These are phyloP conservation scores for Brachyopa scutellaris DNA, from an alignment of 2,888 invertebrate genomes.

Conservation along the genomic window DNA sequence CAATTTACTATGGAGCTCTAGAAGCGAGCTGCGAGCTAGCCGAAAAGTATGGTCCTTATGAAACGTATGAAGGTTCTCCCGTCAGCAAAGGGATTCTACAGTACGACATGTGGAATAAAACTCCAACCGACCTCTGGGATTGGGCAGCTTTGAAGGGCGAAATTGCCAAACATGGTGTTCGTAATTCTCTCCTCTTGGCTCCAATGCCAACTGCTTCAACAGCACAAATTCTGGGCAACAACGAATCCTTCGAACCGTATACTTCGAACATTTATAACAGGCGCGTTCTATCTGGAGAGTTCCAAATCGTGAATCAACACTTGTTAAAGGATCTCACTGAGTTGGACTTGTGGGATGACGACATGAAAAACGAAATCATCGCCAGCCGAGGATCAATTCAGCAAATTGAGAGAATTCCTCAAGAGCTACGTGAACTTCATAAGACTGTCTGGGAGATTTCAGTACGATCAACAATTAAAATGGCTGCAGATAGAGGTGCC, in stretches of 20 bases:
- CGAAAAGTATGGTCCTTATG: slow-evolving; percentile 91
- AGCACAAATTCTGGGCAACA: slow-evolving; percentile 99
- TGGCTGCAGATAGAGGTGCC: slow-evolving; percentile 99
- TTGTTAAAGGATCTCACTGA: slow-evolving; percentile 96
- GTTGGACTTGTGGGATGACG: slow-evolving; percentile 94
- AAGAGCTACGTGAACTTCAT: slow-evolving; percentile 92
- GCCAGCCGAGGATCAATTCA: slow-evolving; percentile 96
- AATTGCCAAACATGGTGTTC: slow-evolving; percentile 93
- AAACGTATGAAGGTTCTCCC: slow-evolving; percentile 95
- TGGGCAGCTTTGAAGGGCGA: slow-evolving; percentile 92
- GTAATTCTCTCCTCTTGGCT: slow-evolving; percentile 96
- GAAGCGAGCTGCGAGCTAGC: slow-evolving; percentile 98
- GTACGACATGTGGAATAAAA: slow-evolving; percentile 98
- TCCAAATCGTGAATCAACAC: slow-evolving; percentile 98
- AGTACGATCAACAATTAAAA: slow-evolving; percentile 94
- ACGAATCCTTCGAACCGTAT: slow-evolving; percentile 98
- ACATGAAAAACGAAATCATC: slow-evolving; percentile 97
- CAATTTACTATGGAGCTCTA: slow-evolving; percentile 97
- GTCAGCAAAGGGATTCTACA: slow-evolving; percentile 97
- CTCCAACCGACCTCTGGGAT: slow-evolving; percentile 93
- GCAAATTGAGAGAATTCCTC: slow-evolving; percentile 92
- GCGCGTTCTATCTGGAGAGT: slow-evolving; percentile 97
- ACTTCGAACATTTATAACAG: slow-evolving; percentile 98
- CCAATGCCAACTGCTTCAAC: slow-evolving; percentile 99
- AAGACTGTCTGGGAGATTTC: slow-evolving; percentile 99